A percentile compares a stretch with the other conserved stretches of the same genome.
Conservation (phyloP, 2,113 vertebrate species). For the Oncorhynchus clarkii region DNA sequence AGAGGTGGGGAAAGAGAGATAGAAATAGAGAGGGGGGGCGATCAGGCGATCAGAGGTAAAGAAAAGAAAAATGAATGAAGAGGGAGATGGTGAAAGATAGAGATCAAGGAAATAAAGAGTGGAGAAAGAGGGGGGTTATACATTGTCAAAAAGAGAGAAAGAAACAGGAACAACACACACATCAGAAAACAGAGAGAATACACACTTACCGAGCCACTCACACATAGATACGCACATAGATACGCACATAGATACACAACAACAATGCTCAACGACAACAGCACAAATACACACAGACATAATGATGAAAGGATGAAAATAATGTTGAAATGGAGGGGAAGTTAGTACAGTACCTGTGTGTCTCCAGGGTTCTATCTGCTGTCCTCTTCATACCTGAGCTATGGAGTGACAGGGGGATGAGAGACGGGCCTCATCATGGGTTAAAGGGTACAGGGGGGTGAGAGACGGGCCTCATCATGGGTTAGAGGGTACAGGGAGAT, state of each 20-base stretch:
- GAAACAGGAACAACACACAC: background rate
- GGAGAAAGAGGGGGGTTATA: conserved; percentile 9
- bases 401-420: conserved; percentile 16
- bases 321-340: conserved; percentile 18
- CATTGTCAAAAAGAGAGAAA: conserved; percentile 25
- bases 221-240: background rate
- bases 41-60: background rate
- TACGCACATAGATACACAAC: conserved; percentile 5
- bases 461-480: too few relatives aligned
- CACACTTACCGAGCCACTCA: too few relatives aligned
- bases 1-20: background rate
- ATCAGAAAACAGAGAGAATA: background rate
- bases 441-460: background rate
- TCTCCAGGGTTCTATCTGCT: conserved; percentile 9
- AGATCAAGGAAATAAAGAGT: background rate
- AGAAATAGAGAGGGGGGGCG: background rate
- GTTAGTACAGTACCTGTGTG: conserved; percentile 44
- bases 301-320: conserved; percentile 16
- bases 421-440: conserved; percentile 16
- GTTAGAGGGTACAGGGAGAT: conserved; percentile 17
- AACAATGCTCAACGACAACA: background rate
- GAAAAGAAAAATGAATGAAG: background rate
- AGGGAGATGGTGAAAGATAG: background rate
- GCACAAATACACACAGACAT: background rate
- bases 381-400: conserved; percentile 30